Base-by-base conservation (phyloP, 2,797 vertebrate species). In the Cyprinella venusta region DNA sequence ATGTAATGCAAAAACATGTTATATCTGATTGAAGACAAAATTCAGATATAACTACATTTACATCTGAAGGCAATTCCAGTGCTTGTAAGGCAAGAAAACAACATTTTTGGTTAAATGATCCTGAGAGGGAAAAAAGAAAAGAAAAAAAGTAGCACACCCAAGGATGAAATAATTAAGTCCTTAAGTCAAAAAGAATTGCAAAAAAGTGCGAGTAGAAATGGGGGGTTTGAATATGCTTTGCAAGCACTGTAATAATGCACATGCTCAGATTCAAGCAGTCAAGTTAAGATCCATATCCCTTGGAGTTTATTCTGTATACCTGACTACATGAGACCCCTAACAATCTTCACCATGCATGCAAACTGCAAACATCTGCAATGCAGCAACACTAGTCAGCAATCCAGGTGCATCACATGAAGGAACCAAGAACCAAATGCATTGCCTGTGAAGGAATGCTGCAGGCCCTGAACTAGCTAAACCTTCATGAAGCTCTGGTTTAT, bases 291-390 rank as follows among this genome's bases (percentile, higher is more conserved):
- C 42, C 30, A 26, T 64, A 72, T 36, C 19, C 52, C 8, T 56
- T 56, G 50, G 5, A 79, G 52, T 33, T 50, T 42, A 42, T 54
- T 40, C 15, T 56, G 8, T 15, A 30, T 61, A 70, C n/a, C 40
- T 19, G 38, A 48, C 40, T 45, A 50, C 19, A 56, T 24, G 8
- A 72, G 13, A 56, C 30, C 13, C 19, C 21, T 54, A 15, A 24
- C 8, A 48, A 48, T 72, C 33, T 70, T 64, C 40, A 72, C 26
- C 30, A n/a, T 65, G 24, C 83, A 85, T 80, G 78, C 52, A 76
- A 6, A 74, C 24, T 69, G 52, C 8, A 36, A 36, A 68, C 3
- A 81, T 71, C 65, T 5, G 61, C 71, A 30, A 50, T 61, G 13
- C 26, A 76, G 61, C 30, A 65, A 38, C 30, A 61, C 19, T 36